Conservation (phyloP, 1,140 invertebrate genomes). For the Heliothis virescens region DNA sequence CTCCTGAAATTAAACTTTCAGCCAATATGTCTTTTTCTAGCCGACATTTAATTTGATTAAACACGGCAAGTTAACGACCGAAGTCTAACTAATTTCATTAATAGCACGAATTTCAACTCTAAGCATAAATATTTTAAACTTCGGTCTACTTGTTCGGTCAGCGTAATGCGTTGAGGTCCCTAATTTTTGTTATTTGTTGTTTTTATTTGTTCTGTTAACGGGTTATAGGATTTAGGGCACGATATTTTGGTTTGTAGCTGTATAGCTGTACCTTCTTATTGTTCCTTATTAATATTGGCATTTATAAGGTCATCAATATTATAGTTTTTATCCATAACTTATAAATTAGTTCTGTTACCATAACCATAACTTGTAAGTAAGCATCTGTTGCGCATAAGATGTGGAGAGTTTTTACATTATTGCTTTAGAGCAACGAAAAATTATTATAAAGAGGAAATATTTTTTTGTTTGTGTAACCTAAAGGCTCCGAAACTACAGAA, state of each 20-base stretch:
- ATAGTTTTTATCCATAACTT: too few relatives aligned
- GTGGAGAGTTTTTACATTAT: not conserved
- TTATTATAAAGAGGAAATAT: too few relatives aligned
- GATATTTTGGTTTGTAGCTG: not conserved
- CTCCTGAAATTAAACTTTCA: conserved; percentile 5
- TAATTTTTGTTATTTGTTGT: conserved; percentile 9
- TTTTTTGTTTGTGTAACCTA: too few relatives aligned
- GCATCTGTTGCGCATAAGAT: too few relatives aligned
- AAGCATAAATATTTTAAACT: conserved; percentile 47
- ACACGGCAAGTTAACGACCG: conserved; percentile 25
- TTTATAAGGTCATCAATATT: too few relatives aligned
- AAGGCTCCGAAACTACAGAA: too few relatives aligned
- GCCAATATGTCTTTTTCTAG: conserved; percentile 39
- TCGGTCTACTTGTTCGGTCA: conserved; percentile 22
- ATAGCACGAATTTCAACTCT: conserved; percentile 32
- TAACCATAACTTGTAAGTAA: too few relatives aligned
- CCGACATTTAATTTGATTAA: conserved; percentile 48
- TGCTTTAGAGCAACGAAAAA: too few relatives aligned
- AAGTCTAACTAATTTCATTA: conserved; percentile 45
- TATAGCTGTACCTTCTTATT: not conserved
- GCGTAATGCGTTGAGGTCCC: not conserved
- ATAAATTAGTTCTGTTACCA: too few relatives aligned
- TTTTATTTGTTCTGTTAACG: conserved; percentile 23
- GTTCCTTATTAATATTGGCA: too few relatives aligned
- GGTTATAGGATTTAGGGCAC: not conserved